Evolutionary conservation across 2,797 vertebrate genomes (phyloP).

Genomic region (Tapera naevia): DNA sequence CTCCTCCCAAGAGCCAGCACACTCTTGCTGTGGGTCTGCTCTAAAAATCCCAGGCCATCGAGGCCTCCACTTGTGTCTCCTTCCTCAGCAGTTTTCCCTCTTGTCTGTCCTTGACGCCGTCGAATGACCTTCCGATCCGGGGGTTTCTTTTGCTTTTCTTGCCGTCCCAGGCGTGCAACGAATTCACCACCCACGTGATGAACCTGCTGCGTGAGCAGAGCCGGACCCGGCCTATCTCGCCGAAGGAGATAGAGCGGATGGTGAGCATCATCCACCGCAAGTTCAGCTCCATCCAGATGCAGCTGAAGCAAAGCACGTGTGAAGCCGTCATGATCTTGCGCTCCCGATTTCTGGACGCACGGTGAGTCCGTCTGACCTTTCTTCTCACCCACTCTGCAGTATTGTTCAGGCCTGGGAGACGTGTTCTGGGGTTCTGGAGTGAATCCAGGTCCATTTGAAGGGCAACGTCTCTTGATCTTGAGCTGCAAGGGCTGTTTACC

Average conservation of each 20-base stretch:
- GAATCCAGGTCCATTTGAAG: not conserved
- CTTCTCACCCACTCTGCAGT: accelerated
- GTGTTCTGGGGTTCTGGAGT: not conserved
- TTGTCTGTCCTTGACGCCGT: accelerated
- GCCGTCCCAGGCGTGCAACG: slow-evolving; percentile 88
- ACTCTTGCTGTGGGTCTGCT: not conserved
- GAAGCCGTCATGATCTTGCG: slow-evolving; percentile 99
- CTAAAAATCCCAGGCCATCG: not conserved
- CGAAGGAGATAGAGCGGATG: slow-evolving; percentile 98
- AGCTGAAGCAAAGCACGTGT: slow-evolving; percentile 96
- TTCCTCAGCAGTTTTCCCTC: not conserved
- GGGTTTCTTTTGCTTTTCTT: slow-evolving; percentile 59
- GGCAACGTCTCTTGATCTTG: not conserved
- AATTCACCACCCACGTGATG: slow-evolving; percentile 99
- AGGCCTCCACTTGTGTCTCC: not conserved
- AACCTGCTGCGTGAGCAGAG: slow-evolving; percentile 96
- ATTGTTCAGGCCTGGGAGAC: not conserved
- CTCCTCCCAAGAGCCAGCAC: not conserved
- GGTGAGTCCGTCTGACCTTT: slow-evolving; percentile 75
- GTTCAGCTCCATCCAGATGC: slow-evolving; percentile 99
- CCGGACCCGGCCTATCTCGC: slow-evolving; percentile 93
- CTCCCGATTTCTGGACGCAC: slow-evolving; percentile 94
- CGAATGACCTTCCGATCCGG: slow-evolving; percentile 55
- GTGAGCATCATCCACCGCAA: slow-evolving; percentile 98
- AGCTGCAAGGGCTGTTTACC: not conserved